Evolutionary conservation across 92 coral and sea anemone genomes (phyloP).

Genomic region (Phymanthus crucifer): DNA sequence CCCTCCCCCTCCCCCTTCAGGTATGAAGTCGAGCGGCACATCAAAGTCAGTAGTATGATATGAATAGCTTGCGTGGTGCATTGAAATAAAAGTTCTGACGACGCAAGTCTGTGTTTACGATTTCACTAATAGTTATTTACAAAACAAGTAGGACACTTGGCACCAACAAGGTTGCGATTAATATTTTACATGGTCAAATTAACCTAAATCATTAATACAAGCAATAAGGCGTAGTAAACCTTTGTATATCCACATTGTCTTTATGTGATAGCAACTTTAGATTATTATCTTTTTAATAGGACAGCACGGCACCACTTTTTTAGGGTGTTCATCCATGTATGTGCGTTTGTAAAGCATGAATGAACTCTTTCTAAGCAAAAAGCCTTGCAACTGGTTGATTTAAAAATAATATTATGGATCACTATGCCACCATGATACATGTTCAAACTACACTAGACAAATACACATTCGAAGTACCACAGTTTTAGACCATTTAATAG

Average conservation of each 20-base stretch:
- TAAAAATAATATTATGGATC: not conserved
- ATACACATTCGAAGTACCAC: no score
- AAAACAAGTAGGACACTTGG: not conserved
- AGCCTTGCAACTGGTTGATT: not conserved
- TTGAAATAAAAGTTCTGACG: not conserved
- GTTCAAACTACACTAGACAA: no score
- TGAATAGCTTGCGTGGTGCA: not conserved
- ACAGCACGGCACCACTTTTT: not conserved
- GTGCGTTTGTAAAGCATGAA: not conserved
- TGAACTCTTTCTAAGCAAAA: not conserved
- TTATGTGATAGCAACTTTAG: constrained; percentile 1
- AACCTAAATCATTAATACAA: constrained; percentile 1
- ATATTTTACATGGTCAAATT: not conserved
- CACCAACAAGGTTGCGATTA: not conserved
- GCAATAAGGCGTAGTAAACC: not conserved
- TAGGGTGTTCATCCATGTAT: not conserved
- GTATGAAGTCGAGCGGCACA: not conserved
- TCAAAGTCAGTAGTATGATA: not conserved
- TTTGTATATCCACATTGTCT: not conserved
- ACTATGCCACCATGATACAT: no score
- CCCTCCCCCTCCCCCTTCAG: no score
- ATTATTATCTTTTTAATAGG: constrained; percentile 5
- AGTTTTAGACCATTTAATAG: no score
- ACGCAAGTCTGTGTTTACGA: not conserved
- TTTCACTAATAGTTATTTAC: constrained; percentile 2